phyloP scores from a whole-genome alignment of 2,888 invertebrate species.

The Melinopterus prodromus region DNA sequence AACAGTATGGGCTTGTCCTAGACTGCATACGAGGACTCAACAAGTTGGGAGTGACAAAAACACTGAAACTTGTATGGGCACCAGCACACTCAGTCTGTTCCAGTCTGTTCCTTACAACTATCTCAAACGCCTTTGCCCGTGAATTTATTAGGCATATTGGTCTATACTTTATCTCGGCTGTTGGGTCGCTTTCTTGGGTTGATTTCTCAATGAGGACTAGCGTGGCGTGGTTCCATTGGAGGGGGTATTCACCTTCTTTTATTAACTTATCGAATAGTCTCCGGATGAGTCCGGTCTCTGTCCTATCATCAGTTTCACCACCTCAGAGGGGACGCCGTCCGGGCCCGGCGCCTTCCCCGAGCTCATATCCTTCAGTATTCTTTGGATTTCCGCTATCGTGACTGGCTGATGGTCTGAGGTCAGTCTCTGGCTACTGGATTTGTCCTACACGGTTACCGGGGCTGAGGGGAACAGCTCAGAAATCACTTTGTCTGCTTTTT shows the following conservation, averaged over 20 bases:
- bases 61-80: no score
- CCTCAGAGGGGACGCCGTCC: neutral
- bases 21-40: no score
- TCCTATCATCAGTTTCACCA: neutral
- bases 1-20: no score
- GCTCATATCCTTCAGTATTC: neutral
- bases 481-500: neutral
- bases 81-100: no score
- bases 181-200: neutral
- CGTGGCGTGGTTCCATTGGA: neutral
- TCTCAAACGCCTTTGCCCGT: neutral
- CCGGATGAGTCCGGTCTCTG: neutral
- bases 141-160: neutral
- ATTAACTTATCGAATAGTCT: neutral
- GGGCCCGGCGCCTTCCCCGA: neutral
- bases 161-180: neutral
- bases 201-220: neutral
- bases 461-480: neutral
- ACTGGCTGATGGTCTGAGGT: neutral
- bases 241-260: neutral
- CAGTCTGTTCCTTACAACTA: neutral
- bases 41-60: no score
- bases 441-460: neutral
- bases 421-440: neutral
- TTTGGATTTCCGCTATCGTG: neutral